phyloP scores from a whole-genome alignment of 64 coral and sea anemone species.

The Porites australiensis region DNA sequence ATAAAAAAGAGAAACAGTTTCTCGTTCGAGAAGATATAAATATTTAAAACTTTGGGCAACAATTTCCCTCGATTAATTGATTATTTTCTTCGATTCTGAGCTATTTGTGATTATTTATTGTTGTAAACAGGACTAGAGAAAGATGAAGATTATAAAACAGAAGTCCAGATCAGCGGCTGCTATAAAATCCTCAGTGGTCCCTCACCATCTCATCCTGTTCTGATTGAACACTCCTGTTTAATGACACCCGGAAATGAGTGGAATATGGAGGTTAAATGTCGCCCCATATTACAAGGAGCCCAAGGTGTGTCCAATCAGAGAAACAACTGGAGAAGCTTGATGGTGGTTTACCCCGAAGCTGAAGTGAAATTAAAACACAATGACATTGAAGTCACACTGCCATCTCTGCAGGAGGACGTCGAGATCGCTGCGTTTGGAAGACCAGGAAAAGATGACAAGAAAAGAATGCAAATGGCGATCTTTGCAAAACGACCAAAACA shows the following conservation, averaged over 20 bases:
- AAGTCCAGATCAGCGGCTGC: not conserved
- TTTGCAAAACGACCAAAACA: constrained; percentile 4
- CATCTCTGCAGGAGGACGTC: not conserved
- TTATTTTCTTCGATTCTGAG: no score
- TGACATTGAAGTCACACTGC: constrained; percentile 18
- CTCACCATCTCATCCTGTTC: not conserved
- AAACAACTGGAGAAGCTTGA: not conserved
- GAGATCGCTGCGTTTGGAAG: constrained; percentile 31
- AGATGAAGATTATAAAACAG: not conserved
- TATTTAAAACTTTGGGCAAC: no score
- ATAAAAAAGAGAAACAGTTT: no score
- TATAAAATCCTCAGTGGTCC: not conserved
- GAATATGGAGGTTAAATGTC: not conserved
- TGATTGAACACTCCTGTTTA: constrained; percentile 10
- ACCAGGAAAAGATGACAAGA: constrained; percentile 23
- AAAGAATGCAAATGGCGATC: constrained; percentile 46
- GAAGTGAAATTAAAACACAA: constrained; percentile 16
- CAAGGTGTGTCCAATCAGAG: not conserved
- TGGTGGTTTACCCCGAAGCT: not conserved
- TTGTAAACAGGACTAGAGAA: not conserved
- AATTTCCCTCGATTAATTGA: no score
- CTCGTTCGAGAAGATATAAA: no score
- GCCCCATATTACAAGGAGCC: not conserved
- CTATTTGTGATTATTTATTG: no score
- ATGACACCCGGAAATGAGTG: not conserved